These are phyloP conservation scores for Andrena trimmerana DNA, from an alignment of 2,888 invertebrate species.

Conservation along the genomic window DNA sequence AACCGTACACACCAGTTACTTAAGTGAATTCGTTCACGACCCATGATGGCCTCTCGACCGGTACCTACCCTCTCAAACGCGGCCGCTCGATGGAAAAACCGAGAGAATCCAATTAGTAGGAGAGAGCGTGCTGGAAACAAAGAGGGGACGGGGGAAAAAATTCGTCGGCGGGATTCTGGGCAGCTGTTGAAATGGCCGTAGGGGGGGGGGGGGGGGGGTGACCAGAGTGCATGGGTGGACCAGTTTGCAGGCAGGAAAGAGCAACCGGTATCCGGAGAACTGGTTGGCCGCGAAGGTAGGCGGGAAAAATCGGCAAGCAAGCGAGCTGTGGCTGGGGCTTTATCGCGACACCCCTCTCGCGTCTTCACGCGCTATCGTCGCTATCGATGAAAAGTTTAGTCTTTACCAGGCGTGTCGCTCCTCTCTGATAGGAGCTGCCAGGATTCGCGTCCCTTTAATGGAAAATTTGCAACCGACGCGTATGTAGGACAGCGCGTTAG, in stretches of 20 bases:
- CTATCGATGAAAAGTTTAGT: slow-evolving; percentile 39
- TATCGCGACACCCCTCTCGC: slow-evolving; percentile 46
- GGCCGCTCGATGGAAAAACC: too few relatives aligned
- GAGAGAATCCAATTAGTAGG: neutral
- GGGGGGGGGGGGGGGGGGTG: too few relatives aligned
- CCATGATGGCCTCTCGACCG: slow-evolving; percentile 26
- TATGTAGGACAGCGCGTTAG: slow-evolving; percentile 12
- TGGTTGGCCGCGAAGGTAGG: slow-evolving; percentile 66
- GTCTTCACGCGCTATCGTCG: slow-evolving; percentile 4
- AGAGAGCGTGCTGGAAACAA: neutral
- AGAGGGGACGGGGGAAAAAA: neutral
- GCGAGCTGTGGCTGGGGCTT: slow-evolving; percentile 56
- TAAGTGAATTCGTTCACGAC: slow-evolving; percentile 56
- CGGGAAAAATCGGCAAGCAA: slow-evolving; percentile 72
- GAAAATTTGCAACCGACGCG: neutral
- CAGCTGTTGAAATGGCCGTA: slow-evolving; percentile 26
- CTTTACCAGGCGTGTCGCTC: neutral
- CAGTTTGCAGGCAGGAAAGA: slow-evolving; percentile 59
- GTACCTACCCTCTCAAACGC: too few relatives aligned
- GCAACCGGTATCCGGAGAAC: slow-evolving; percentile 67
- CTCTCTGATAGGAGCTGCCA: slow-evolving; percentile 1
- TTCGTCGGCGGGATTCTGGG: slow-evolving; percentile 1
- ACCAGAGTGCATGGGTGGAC: slow-evolving; percentile 56
- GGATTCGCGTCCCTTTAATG: slow-evolving; percentile 25
- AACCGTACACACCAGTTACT: slow-evolving; percentile 26